A percentile compares a stretch with the other conserved stretches of the same genome.
Conservation (phyloP, 2,113 vertebrate species). For the Geothlypis trichas region DNA sequence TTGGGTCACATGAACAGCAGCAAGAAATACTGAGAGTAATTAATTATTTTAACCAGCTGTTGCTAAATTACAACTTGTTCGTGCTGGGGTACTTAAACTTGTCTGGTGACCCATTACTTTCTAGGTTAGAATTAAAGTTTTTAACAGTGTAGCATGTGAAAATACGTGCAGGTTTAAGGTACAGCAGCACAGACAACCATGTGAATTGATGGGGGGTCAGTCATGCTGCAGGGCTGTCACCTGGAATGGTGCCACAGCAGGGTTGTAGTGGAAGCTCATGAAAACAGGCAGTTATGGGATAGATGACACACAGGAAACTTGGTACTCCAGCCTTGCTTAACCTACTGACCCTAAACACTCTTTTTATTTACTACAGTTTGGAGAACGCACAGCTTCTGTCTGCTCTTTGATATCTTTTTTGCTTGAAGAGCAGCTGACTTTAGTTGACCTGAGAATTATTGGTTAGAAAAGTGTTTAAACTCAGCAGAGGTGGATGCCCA, state of each 20-base stretch:
- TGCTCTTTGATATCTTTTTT: background rate
- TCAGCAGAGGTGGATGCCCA: background rate
- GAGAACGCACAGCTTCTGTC: background rate
- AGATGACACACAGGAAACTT: background rate
- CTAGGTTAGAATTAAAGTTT: background rate
- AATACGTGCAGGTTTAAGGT: background rate
- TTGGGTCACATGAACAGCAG: background rate
- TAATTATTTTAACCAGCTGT: constrained; percentile 17
- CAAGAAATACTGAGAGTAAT: background rate
- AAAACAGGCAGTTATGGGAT: background rate
- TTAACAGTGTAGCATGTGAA: background rate
- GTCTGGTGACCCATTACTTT: background rate
- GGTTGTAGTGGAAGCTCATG: background rate
- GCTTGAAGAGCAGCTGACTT: background rate
- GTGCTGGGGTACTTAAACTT: background rate
- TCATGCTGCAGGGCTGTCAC: background rate
- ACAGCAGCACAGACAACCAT: background rate
- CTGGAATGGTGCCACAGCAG: background rate
- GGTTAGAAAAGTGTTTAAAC: background rate
- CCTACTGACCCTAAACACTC: background rate
- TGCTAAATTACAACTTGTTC: constrained; percentile 24
- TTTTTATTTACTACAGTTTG: background rate
- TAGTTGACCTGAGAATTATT: background rate
- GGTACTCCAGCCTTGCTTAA: background rate
- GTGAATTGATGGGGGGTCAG: background rate